These are phyloP conservation scores for Pseudochirops corinnae DNA, from an alignment of 2,797 vertebrate species.

Conservation along the genomic window DNA sequence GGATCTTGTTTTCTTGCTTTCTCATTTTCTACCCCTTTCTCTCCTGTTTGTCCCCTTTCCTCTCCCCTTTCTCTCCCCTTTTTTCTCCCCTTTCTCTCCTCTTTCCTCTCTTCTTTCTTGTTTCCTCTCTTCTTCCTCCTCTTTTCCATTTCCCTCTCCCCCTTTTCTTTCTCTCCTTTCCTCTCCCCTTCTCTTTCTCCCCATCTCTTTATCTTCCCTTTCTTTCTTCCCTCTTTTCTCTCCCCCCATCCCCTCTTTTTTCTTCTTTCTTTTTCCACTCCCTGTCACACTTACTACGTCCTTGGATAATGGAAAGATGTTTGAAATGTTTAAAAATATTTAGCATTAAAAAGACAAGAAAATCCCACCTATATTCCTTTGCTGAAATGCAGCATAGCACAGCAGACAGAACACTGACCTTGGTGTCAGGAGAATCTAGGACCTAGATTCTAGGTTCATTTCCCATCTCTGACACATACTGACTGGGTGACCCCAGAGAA, in stretches of 20 bases:
- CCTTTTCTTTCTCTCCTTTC: not conserved
- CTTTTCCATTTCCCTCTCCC: not conserved
- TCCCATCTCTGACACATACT: not conserved
- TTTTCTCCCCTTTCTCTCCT: too few relatives aligned
- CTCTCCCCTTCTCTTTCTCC: not conserved
- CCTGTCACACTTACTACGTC: not conserved
- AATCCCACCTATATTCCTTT: not conserved
- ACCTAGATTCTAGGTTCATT: not conserved
- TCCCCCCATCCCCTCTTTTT: not conserved
- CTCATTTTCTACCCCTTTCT: not conserved
- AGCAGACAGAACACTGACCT: not conserved
- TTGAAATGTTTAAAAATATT: not conserved
- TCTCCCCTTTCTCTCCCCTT: too few relatives aligned
- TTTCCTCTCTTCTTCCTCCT: not conserved
- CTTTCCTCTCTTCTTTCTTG: not conserved
- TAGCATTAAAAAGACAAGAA: not conserved
- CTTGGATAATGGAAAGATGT: not conserved
- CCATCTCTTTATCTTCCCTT: not conserved
- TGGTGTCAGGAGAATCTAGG: not conserved
- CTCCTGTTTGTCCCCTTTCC: too few relatives aligned
- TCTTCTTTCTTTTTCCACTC: not conserved
- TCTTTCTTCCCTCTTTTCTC: accelerated
- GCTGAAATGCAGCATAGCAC: not conserved
- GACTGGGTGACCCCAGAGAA: not conserved
- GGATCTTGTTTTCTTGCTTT: not conserved